These are phyloP conservation scores for Ichneumon xanthorius DNA, from an alignment of 2,888 invertebrate species.

Conservation along the genomic window DNA sequence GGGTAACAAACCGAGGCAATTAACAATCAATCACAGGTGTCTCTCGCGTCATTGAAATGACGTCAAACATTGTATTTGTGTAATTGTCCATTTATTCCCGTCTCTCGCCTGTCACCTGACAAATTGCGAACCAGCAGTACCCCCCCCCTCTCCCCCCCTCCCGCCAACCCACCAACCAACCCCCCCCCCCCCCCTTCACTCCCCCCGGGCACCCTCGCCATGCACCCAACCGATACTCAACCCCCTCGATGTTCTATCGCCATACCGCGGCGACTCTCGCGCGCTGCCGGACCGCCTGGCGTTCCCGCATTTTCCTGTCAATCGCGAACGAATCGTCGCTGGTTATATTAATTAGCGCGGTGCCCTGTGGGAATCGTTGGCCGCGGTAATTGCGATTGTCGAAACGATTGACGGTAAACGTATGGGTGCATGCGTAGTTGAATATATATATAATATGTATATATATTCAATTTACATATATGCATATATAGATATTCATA, in stretches of 20 bases:
- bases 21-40: slow-evolving; percentile 85
- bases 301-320: slow-evolving; percentile 79
- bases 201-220: slow-evolving; percentile 40
- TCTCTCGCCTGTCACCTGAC: slow-evolving; percentile 84
- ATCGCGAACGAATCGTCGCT: slow-evolving; percentile 82
- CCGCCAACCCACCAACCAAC: too few species aligned
- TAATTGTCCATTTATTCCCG: slow-evolving; percentile 85
- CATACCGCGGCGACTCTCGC: neutral
- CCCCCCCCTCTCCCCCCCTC: slow-evolving; percentile 58
- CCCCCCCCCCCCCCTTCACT: neutral
- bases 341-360: slow-evolving; percentile 84
- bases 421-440: neutral
- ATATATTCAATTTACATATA: neutral
- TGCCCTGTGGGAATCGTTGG: slow-evolving; percentile 81
- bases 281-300: slow-evolving; percentile 14
- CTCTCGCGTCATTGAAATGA: slow-evolving; percentile 85
- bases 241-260: slow-evolving; percentile 35
- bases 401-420: slow-evolving; percentile 75
- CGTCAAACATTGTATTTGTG: slow-evolving; percentile 85
- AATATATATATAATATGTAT: neutral
- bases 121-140: slow-evolving; percentile 79
- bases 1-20: slow-evolving; percentile 85
- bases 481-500: neutral
- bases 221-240: slow-evolving; percentile 50
- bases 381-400: slow-evolving; percentile 83